Evolutionary conservation across 2,888 invertebrate species (phyloP), one percentile per base, ranked within the genome.

Genomic region (Drosophila rellima): DNA sequence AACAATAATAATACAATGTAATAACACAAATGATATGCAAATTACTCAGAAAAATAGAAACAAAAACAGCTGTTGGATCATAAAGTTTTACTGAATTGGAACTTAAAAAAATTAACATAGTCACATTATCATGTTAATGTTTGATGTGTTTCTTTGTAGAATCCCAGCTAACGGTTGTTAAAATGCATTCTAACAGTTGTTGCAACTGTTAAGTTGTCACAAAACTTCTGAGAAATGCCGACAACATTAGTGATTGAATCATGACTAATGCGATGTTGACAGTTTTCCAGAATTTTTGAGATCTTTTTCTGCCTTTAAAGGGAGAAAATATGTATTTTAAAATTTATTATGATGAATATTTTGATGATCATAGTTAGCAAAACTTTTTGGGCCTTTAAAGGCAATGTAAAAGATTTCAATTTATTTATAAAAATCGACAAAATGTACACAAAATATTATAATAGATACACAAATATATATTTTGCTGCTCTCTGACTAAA

Each of bases 131-230:
- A 44, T 65, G 64, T 31, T 65, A 72, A 72, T 45, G 55, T 42
- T 47, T 47, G 69, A 23, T 7, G 1, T 6, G 6, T 23, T 26
- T 26, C 7, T 37, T 74, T 52, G n/a, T 29, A 61, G 75, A 65
- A 59, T 64, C 44, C 55, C 7, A 31, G 17, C 69, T 76, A 81
- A 87, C 87, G 87, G 84, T 54, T 35, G 17, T 29, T 56, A 1
- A 35, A 70, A 56, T 86, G 87, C 87, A 87, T 62, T 70, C 59
- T 78, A 83, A 86, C 87, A 57, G 78, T 69, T 40, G 42, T 35
- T 68, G 81, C 74, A 74, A 60, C 75, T 59, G 74, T 61, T 47
- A 47, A 7, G 15, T 10, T 17, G 6, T 20, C 15, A 1, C n/a
- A 20, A 60, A 48, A 59, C 42, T 56, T 61, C 51, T 56, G 6